Conservation (phyloP, 92 coral and sea anemone genomes). For the Phenganax stokvisi region DNA sequence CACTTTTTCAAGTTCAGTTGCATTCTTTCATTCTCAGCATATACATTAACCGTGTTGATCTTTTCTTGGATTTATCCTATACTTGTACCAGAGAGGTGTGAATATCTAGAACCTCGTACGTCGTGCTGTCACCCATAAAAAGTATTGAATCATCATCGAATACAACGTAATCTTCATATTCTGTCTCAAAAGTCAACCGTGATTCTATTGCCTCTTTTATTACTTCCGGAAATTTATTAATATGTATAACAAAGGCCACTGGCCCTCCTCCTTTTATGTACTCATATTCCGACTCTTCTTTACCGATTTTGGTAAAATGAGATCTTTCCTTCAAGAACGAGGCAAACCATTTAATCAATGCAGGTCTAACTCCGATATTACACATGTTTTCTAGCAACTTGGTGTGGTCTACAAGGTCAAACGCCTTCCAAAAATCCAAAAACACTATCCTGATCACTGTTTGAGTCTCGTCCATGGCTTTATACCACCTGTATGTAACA, state of each 20-base stretch:
- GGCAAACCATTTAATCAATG: neutral
- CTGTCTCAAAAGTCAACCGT: neutral
- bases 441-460: constrained; percentile 1
- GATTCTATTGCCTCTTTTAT: neutral
- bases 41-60: neutral
- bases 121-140: neutral
- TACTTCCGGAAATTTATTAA: neutral
- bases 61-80: neutral
- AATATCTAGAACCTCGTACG: neutral
- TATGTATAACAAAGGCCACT: neutral
- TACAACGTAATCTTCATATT: neutral
- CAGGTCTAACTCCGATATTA: neutral
- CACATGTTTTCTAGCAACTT: neutral
- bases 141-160: neutral
- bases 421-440: constrained; percentile 8
- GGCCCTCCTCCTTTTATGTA: neutral
- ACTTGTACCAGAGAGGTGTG: constrained; percentile 2
- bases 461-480: constrained; percentile 1
- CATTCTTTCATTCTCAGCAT: neutral
- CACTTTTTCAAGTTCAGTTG: neutral
- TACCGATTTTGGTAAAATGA: neutral
- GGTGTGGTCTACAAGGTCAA: neutral
- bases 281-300: neutral
- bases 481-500: neutral
- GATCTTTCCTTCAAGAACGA: neutral